Percentiles rank a stretch among this genome's conserved stretches.
Evolutionary conservation across 2,113 vertebrate species (phyloP).

Genomic region (Deroptyus accipitrinus): DNA sequence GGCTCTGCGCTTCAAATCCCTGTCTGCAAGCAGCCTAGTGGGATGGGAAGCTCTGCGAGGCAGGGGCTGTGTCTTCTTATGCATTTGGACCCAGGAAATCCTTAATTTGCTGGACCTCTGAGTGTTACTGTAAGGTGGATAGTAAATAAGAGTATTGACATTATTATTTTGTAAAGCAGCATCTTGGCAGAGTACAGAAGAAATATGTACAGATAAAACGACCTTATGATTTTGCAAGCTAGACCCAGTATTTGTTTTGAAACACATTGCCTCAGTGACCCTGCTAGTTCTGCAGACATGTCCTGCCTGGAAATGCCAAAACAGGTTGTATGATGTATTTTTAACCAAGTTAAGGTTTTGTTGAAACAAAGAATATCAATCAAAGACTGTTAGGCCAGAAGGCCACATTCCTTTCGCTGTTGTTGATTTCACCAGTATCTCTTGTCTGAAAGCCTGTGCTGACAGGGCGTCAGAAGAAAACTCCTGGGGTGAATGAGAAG

Average conservation of each 20-base stretch:
- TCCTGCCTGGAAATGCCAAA: slow-evolving; percentile 45
- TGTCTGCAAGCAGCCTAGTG: background rate
- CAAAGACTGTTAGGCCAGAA: slow-evolving; percentile 48
- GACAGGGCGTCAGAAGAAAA: slow-evolving; percentile 12
- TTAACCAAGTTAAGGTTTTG: slow-evolving; percentile 46
- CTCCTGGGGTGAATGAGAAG: background rate
- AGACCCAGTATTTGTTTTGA: slow-evolving; percentile 42
- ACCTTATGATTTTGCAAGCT: slow-evolving; percentile 44
- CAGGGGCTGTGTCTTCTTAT: background rate
- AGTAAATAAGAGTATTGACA: background rate
- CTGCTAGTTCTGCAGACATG: slow-evolving; percentile 18
- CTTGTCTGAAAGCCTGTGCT: slow-evolving; percentile 37
- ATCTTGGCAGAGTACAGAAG: slow-evolving; percentile 15
- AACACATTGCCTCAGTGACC: slow-evolving; percentile 41
- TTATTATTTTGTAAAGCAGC: background rate
- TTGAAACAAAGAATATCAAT: slow-evolving; percentile 61
- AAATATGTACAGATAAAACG: slow-evolving; percentile 22
- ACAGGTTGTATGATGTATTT: slow-evolving; percentile 35
- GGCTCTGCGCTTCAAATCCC: background rate
- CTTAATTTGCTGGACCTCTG: background rate
- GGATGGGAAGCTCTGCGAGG: background rate
- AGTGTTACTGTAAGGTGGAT: background rate
- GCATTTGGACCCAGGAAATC: background rate
- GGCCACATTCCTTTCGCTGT: slow-evolving; percentile 51
- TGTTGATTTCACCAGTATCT: slow-evolving; percentile 51